Evolutionary conservation across 2,113 vertebrate species (phyloP).

Genomic region (Oreochromis spilurus): DNA sequence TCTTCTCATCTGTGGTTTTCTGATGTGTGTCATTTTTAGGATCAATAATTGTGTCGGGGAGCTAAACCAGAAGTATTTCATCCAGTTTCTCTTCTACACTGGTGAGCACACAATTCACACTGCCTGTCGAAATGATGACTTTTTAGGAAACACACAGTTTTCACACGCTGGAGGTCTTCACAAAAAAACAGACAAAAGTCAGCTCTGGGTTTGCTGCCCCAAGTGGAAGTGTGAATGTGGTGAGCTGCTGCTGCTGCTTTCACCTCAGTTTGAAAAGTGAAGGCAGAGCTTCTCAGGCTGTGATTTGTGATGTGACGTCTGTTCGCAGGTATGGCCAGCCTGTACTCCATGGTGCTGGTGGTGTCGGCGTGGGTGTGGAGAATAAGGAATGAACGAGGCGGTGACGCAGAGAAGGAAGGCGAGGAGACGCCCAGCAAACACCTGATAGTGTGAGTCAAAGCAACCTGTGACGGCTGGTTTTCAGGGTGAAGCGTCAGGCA

Average conservation of each 20-base stretch:
- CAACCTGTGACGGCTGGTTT: neutral
- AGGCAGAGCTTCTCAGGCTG: neutral
- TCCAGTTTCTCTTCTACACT: slow-evolving; percentile 86
- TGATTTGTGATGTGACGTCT: accelerated
- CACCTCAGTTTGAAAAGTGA: neutral
- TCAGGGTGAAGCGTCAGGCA: neutral
- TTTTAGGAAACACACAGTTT: neutral
- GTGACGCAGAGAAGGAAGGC: slow-evolving; percentile 51
- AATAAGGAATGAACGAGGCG: slow-evolving; percentile 55
- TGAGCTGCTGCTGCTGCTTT: neutral
- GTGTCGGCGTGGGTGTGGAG: slow-evolving; percentile 76
- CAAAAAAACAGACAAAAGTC: neutral
- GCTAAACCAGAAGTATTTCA: slow-evolving; percentile 84
- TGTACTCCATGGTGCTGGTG: slow-evolving; percentile 78
- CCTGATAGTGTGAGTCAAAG: slow-evolving; percentile 69
- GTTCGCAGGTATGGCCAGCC: slow-evolving; percentile 72
- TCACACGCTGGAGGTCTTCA: neutral
- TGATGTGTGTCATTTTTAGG: slow-evolving; percentile 45
- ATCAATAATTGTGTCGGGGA: slow-evolving; percentile 84
- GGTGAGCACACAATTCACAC: slow-evolving; percentile 52
- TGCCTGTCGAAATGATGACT: neutral
- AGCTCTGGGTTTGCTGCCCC: neutral
- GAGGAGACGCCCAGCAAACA: slow-evolving; percentile 64
- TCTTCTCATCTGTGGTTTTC: neutral
- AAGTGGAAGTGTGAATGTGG: neutral